Conservation (phyloP, 2,113 vertebrate species). For the Bufo gargarizans region DNA sequence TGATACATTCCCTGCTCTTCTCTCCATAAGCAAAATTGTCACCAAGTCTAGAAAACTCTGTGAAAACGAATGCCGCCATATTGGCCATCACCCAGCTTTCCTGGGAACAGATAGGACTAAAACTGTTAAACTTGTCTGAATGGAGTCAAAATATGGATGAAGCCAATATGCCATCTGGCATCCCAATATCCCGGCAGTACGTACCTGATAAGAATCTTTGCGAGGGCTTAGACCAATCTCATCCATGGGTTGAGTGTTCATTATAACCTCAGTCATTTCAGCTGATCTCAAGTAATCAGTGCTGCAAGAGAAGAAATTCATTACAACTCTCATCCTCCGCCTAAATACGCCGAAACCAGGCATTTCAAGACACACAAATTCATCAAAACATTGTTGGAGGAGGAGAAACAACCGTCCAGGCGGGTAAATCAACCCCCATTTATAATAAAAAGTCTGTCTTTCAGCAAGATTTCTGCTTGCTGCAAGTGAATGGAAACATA, state of each 20-base stretch:
- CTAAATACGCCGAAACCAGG: not conserved
- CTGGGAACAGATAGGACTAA: not conserved
- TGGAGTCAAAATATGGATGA: too few relatives aligned
- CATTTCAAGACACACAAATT: too few relatives aligned
- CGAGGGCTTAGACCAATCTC: slow-evolving; percentile 90
- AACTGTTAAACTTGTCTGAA: too few relatives aligned
- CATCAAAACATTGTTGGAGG: too few relatives aligned
- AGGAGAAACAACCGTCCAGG: too few relatives aligned
- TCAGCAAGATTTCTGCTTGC: too few relatives aligned
- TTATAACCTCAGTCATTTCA: slow-evolving; percentile 97
- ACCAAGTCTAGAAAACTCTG: too few relatives aligned
- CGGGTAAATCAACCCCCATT: not conserved
- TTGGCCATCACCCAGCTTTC: not conserved
- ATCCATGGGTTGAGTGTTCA: slow-evolving; percentile 89
- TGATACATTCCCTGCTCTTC: not conserved
- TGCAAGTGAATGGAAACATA: too few relatives aligned
- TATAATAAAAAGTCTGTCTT: not conserved
- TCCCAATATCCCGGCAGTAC: not conserved
- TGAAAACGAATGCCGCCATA: too few relatives aligned
- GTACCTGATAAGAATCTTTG: slow-evolving; percentile 95
- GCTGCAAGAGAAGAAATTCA: slow-evolving; percentile 70
- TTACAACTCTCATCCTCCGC: not conserved
- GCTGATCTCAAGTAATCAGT: slow-evolving; percentile 85
- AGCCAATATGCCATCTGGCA: too few relatives aligned
- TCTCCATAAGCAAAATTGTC: too few relatives aligned